These are phyloP conservation scores for Eudyptes chrysolophus DNA, from an alignment of 2,113 vertebrate genomes.

Conservation along the genomic window DNA sequence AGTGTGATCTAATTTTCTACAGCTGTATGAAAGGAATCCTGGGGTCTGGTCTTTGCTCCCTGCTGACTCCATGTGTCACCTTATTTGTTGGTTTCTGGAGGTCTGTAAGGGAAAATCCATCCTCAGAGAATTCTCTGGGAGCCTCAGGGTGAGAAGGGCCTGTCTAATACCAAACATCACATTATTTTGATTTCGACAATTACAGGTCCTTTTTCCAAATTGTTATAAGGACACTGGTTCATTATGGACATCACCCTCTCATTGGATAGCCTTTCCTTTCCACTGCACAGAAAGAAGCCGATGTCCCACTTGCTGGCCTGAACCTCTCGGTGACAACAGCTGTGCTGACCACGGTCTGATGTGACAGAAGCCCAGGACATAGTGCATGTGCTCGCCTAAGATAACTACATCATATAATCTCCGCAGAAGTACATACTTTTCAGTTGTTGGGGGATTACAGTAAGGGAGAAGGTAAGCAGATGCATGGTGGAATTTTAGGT, in stretches of 20 bases:
- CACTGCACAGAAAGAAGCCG: not conserved
- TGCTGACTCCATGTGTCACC: not conserved
- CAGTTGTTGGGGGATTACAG: not conserved
- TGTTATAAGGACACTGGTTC: not conserved
- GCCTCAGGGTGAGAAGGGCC: not conserved
- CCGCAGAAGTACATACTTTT: not conserved
- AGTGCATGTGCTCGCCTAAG: not conserved
- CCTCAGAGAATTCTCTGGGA: not conserved
- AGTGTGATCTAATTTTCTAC: not conserved
- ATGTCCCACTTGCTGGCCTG: not conserved
- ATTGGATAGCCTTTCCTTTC: not conserved
- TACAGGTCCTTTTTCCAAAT: not conserved
- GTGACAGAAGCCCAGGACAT: not conserved
- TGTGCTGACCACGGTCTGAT: not conserved
- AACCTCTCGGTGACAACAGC: not conserved
- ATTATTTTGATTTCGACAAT: not conserved
- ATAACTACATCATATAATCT: not conserved
- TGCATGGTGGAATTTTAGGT: not conserved
- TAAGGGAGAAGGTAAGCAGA: not conserved
- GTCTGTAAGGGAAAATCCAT: not conserved
- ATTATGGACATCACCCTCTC: too few relatives aligned
- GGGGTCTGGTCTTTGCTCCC: not conserved
- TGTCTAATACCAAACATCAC: not conserved
- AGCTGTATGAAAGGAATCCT: not conserved
- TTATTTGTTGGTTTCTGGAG: not conserved